A percentile compares a stretch with the other conserved stretches of the same genome.
Conservation (phyloP, 2,113 vertebrate species). For the Fulmarus glacialis region DNA sequence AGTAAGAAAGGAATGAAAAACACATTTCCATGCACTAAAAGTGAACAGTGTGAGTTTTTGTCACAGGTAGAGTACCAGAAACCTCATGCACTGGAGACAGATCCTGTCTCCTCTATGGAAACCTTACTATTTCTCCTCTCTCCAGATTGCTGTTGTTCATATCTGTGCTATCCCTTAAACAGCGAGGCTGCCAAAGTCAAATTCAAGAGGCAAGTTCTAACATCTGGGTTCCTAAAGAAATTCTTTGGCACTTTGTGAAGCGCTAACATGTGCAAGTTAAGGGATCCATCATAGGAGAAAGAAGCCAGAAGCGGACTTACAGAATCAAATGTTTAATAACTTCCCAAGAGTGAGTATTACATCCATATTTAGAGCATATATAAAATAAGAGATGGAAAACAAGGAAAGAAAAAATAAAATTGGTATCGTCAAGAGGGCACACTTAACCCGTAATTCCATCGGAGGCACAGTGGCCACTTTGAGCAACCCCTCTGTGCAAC, state of each 20-base stretch:
- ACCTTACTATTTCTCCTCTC: not conserved
- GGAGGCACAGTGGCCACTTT: not conserved
- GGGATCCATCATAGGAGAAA: not conserved
- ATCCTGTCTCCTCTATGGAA: not conserved
- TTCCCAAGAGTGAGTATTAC: slow-evolving; percentile 54
- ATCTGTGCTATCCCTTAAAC: not conserved
- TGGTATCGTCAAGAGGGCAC: slow-evolving; percentile 25
- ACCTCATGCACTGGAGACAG: not conserved
- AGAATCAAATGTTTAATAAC: slow-evolving; percentile 77
- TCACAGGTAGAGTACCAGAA: not conserved
- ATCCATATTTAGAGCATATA: slow-evolving; percentile 61
- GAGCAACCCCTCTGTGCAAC: not conserved
- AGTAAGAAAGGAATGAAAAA: not conserved
- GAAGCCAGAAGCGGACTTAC: slow-evolving; percentile 34
- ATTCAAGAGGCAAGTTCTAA: not conserved
- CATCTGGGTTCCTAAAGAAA: not conserved
- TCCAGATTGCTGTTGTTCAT: not conserved
- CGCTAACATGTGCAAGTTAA: not conserved
- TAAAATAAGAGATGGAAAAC: slow-evolving; percentile 66
- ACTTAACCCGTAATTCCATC: slow-evolving; percentile 11
- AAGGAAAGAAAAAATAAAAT: slow-evolving; percentile 33
- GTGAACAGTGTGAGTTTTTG: not conserved
- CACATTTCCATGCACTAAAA: not conserved
- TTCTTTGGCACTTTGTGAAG: not conserved
- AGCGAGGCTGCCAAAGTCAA: not conserved